phyloP scores from a whole-genome alignment of 2,113 vertebrate species.

The Burhinus oedicnemus region DNA sequence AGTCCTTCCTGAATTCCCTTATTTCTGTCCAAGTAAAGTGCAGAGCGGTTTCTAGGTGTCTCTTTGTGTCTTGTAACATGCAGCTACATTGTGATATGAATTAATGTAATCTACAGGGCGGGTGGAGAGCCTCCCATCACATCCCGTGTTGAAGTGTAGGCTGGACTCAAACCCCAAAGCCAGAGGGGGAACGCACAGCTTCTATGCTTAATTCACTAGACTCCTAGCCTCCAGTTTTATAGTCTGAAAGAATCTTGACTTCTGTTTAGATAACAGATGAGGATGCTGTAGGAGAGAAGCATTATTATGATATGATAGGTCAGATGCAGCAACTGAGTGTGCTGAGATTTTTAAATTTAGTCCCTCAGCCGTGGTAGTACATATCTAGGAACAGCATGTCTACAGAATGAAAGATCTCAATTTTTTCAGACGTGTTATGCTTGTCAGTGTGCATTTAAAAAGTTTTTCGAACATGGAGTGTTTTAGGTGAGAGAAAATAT shows the following conservation, averaged over 20 bases:
- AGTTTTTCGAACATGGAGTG: background rate
- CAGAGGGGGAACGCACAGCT: background rate
- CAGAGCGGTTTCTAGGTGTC: background rate
- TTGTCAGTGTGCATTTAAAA: background rate
- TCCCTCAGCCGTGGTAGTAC: background rate
- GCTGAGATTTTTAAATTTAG: constrained; percentile 37
- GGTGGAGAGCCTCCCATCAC: background rate
- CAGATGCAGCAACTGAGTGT: background rate
- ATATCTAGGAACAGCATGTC: background rate
- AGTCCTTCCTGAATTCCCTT: background rate
- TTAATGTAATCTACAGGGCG: background rate
- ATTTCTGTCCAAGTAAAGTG: background rate
- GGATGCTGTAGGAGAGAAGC: constrained; percentile 22
- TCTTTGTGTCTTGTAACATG: background rate
- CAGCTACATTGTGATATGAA: background rate
- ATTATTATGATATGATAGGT: background rate
- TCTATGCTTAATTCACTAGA: constrained; percentile 22
- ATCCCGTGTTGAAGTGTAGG: background rate
- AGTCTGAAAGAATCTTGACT: constrained; percentile 8
- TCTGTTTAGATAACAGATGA: constrained; percentile 55
- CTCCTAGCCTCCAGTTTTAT: background rate
- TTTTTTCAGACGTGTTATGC: background rate
- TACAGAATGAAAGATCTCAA: background rate
- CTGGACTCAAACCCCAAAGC: background rate
- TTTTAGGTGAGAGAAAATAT: background rate